These are phyloP conservation scores for Latrodectus geometricus DNA, from an alignment of 1,140 invertebrate species.

Conservation along the genomic window DNA sequence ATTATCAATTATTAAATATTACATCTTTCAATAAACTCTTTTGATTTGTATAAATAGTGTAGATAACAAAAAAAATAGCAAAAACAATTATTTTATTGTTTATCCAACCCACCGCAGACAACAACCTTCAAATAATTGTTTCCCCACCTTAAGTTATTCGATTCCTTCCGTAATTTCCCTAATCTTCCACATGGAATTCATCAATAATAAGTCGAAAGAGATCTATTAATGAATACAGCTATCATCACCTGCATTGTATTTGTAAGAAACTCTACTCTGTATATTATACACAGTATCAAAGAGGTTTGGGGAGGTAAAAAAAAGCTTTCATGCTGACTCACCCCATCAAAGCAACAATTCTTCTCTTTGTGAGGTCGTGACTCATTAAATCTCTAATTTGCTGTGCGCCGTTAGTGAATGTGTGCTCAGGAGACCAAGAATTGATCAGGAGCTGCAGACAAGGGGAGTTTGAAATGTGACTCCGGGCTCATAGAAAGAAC, in stretches of 20 bases:
- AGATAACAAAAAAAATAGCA: no score
- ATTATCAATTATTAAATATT: no score
- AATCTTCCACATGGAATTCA: background rate
- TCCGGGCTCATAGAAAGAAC: no score
- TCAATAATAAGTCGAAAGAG: constrained; percentile 9
- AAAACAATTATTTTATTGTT: no score
- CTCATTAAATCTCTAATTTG: constrained; percentile 39
- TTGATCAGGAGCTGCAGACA: constrained; percentile 1
- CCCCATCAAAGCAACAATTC: constrained; percentile 30
- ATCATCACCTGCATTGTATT: constrained; percentile 8
- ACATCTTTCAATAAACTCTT: no score
- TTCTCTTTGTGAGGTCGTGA: constrained; percentile 33
- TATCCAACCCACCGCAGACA: no score
- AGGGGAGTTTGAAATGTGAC: background rate
- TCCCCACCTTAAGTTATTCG: no score
- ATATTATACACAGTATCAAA: background rate
- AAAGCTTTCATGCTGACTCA: constrained; percentile 14
- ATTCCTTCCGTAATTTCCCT: no score
- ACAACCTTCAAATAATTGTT: no score
- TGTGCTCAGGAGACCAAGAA: constrained; percentile 10
- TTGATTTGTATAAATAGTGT: no score
- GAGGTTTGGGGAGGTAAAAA: background rate
- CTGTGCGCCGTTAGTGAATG: constrained; percentile 6
- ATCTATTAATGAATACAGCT: background rate
- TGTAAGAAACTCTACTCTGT: background rate